Percentiles rank a stretch among this genome's conserved stretches.
phyloP scores from a whole-genome alignment of 2,888 invertebrate genomes.

The Lomographa bimaculata region DNA sequence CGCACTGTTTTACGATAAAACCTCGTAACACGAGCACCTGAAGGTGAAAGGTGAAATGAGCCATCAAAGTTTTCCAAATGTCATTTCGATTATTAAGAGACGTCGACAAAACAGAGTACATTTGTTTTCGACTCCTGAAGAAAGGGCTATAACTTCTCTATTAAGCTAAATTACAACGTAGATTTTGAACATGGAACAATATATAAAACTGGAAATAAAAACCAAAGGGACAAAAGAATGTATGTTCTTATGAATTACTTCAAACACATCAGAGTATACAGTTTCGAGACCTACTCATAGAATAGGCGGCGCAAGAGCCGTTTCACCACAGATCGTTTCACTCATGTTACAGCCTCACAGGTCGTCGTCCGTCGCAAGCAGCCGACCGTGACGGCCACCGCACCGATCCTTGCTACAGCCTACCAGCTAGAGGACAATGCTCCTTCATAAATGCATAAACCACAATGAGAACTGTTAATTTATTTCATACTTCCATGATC shows the following conservation, averaged over 20 bases:
- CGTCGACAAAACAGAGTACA: too few species aligned
- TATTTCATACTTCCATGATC: too few species aligned
- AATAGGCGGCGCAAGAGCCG: conserved; percentile 11
- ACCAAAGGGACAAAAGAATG: too few species aligned
- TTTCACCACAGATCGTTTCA: too few species aligned
- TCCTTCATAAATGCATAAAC: conserved; percentile 39
- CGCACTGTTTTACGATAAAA: conserved; percentile 47
- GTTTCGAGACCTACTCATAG: too few species aligned
- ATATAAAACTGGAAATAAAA: too few species aligned
- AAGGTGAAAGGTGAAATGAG: conserved; percentile 38
- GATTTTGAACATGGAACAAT: too few species aligned
- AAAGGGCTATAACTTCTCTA: too few species aligned
- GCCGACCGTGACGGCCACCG: conserved; percentile 52
- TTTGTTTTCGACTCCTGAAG: too few species aligned
- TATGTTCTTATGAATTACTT: too few species aligned
- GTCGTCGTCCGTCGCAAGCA: conserved; percentile 65
- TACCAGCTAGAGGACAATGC: conserved; percentile 58
- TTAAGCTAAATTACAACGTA: too few species aligned
- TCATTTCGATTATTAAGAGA: conserved; percentile 39
- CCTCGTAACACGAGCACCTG: conserved; percentile 35
- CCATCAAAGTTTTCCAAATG: conserved; percentile 39
- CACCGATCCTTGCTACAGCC: conserved; percentile 56
- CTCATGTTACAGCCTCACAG: conserved; percentile 41
- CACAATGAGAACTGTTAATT: conserved; percentile 34
- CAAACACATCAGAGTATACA: too few species aligned